Evolutionary conservation across 2,888 invertebrate species (phyloP).

Genomic region (Axea sp.): DNA sequence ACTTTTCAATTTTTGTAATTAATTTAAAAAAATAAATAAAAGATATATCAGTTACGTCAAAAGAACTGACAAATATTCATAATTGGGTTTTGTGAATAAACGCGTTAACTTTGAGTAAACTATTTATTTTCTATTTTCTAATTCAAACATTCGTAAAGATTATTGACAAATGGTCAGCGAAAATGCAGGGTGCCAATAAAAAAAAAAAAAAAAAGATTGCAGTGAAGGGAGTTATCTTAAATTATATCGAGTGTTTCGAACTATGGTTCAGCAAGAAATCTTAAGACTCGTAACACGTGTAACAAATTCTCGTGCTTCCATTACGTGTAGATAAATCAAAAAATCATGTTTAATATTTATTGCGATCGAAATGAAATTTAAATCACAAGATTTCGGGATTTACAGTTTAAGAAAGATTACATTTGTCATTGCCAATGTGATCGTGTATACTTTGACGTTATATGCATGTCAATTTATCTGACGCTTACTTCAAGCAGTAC

Average conservation of each 20-base stretch:
- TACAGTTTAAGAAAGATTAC: neutral
- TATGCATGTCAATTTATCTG: no score
- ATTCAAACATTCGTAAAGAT: slow-evolving; percentile 13
- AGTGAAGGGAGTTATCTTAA: no score
- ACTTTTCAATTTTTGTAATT: no score
- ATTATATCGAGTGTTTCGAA: slow-evolving; percentile 16
- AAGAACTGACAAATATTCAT: no score
- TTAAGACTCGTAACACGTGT: slow-evolving; percentile 56
- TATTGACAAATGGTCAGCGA: slow-evolving; percentile 20
- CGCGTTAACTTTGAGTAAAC: no score
- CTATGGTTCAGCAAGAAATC: slow-evolving; percentile 38
- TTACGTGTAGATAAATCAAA: slow-evolving; percentile 49
- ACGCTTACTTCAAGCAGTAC: no score
- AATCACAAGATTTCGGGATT: slow-evolving; percentile 1
- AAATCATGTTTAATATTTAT: slow-evolving; percentile 15
- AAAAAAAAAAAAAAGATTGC: slow-evolving; percentile 7
- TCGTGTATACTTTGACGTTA: slow-evolving; percentile 27
- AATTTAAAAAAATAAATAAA: no score
- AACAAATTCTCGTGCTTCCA: slow-evolving; percentile 56
- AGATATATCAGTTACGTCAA: no score
- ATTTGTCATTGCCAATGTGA: slow-evolving; percentile 16
- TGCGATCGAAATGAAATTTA: slow-evolving; percentile 1
- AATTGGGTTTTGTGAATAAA: no score
- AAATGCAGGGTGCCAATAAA: slow-evolving; percentile 39
- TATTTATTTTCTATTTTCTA: no score